These are phyloP conservation scores for Melieria picta DNA, from an alignment of 2,888 invertebrate species.

Conservation along the genomic window DNA sequence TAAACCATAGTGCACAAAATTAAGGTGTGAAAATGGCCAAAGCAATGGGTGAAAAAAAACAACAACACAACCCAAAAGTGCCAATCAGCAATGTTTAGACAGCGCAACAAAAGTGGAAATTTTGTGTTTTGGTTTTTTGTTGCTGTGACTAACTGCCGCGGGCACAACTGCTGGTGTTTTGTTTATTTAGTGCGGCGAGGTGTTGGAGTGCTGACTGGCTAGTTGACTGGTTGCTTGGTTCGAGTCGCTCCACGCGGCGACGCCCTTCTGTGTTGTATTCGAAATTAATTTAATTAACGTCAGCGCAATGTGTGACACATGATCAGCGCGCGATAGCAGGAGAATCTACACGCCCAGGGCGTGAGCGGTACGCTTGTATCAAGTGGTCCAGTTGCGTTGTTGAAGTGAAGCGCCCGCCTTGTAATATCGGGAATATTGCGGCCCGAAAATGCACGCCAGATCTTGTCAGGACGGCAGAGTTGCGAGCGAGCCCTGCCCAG, in stretches of 20 bases:
- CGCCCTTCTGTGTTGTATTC: constrained; percentile 35
- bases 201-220: constrained; percentile 1
- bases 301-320: constrained; percentile 28
- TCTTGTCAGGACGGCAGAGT: too few relatives aligned
- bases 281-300: constrained; percentile 28
- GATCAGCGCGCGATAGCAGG: constrained; percentile 6
- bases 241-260: constrained; percentile 28
- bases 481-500: too few relatives aligned
- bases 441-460: too few relatives aligned
- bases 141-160: not conserved
- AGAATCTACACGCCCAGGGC: too few relatives aligned
- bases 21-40: constrained; percentile 14
- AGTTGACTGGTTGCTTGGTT: constrained; percentile 1
- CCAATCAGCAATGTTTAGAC: too few relatives aligned
- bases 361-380: too few relatives aligned
- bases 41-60: not conserved
- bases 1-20: constrained; percentile 23
- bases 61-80: not conserved
- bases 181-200: constrained; percentile 1
- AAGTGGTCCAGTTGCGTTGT: too few relatives aligned
- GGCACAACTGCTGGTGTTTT: constrained; percentile 5
- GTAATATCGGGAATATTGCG: too few relatives aligned
- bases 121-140: not conserved
- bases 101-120: constrained; percentile 7
- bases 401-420: too few relatives aligned